Percentiles rank a stretch among this genome's conserved stretches.
Evolutionary conservation across 2,888 invertebrate genomes (phyloP).

Genomic region (Nomada fucata): DNA sequence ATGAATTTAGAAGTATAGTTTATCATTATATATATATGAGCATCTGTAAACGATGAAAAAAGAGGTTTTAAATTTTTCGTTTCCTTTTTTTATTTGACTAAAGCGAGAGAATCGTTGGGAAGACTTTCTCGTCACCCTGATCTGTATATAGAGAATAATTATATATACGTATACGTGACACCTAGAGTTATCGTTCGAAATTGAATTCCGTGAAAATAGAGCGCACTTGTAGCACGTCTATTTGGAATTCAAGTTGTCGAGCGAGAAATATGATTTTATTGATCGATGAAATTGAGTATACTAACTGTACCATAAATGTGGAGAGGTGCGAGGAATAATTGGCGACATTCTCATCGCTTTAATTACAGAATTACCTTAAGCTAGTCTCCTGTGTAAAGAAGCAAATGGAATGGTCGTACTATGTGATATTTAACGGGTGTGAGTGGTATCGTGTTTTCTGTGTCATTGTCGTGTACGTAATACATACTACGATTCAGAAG

Average conservation of each 20-base stretch:
- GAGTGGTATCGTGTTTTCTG: conserved; percentile 56
- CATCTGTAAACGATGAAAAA: not conserved
- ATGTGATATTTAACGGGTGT: conserved; percentile 79
- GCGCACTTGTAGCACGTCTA: too few species aligned
- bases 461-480: not conserved
- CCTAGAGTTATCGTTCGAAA: not conserved
- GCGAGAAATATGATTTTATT: not conserved
- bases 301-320: conserved; percentile 11
- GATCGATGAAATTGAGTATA: not conserved
- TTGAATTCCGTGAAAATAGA: not conserved
- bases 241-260: not conserved
- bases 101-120: not conserved
- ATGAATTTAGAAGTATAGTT: too few species aligned
- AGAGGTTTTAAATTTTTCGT: not conserved
- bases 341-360: conserved; percentile 48
- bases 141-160: conserved; percentile 27
- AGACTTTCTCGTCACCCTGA: not conserved
- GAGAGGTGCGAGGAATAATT: conserved; percentile 30
- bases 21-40: too few species aligned
- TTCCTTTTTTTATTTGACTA: not conserved
- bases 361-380: conserved; percentile 70
- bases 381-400: conserved; percentile 79
- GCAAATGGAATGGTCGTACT: conserved; percentile 76
- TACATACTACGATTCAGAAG: not conserved
- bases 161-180: not conserved